phyloP scores from a whole-genome alignment of 2,113 vertebrate genomes.

The Cervus canadensis region DNA sequence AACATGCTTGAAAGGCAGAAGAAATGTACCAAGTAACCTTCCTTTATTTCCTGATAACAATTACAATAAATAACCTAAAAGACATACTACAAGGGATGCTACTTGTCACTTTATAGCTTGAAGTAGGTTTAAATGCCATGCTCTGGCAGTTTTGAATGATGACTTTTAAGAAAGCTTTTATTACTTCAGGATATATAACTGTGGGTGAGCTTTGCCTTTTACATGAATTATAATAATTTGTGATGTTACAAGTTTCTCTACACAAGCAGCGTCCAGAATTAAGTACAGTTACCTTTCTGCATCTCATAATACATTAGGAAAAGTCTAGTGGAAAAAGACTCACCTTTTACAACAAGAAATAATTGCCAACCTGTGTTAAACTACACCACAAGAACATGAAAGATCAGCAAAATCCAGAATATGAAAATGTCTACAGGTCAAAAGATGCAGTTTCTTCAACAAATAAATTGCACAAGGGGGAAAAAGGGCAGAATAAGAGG shows the following conservation, averaged over 20 bases:
- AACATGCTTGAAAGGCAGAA: not conserved
- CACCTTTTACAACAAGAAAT: not conserved
- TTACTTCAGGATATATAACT: not conserved
- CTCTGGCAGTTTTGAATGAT: not conserved
- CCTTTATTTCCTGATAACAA: not conserved
- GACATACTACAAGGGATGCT: not conserved
- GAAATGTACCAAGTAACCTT: not conserved
- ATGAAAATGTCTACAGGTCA: not conserved
- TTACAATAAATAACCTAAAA: slow-evolving; percentile 9
- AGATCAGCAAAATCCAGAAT: not conserved
- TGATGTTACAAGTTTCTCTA: not conserved
- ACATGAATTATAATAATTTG: not conserved
- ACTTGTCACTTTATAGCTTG: not conserved
- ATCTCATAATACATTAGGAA: not conserved
- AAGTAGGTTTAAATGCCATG: not conserved
- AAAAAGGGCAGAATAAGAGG: not conserved
- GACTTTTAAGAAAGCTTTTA: not conserved
- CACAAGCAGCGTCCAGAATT: not conserved
- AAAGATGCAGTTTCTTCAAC: not conserved
- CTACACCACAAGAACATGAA: not conserved
- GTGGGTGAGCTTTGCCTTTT: not conserved
- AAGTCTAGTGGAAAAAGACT: not conserved
- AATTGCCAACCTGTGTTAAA: not conserved
- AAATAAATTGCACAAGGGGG: not conserved
- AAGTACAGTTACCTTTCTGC: not conserved